A percentile compares a stretch with the other conserved stretches of the same genome.
Evolutionary conservation across 2,113 vertebrate species (phyloP).

Genomic region (Apistogramma diplotaenia): DNA sequence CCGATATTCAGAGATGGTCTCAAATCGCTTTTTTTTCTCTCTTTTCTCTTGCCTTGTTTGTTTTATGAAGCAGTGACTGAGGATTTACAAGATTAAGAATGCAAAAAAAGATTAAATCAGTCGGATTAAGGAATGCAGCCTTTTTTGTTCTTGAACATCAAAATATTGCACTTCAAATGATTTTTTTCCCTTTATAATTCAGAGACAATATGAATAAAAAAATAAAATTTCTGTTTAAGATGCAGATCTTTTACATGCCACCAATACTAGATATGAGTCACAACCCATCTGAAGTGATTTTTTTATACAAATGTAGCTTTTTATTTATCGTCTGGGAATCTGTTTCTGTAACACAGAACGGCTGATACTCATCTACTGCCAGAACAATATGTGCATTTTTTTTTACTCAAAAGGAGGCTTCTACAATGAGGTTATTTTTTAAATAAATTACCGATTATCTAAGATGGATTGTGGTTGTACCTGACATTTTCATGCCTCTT

Average conservation of each 20-base stretch:
- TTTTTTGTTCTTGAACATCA: no score
- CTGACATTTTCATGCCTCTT: slow-evolving; percentile 96
- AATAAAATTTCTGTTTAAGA: neutral
- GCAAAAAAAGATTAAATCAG: neutral
- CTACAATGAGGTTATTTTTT: neutral
- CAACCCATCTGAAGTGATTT: neutral
- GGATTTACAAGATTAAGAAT: neutral
- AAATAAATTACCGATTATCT: neutral
- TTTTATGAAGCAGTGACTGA: neutral
- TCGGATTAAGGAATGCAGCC: no score
- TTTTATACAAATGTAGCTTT: neutral
- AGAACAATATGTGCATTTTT: neutral
- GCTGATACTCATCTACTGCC: neutral
- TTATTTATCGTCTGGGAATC: neutral
- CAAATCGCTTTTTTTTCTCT: neutral
- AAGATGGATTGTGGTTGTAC: slow-evolving; percentile 57
- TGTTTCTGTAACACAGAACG: neutral
- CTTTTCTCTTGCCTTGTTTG: neutral
- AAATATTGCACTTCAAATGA: no score
- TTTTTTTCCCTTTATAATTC: neutral
- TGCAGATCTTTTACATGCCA: neutral
- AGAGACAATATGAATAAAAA: neutral
- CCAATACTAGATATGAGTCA: neutral
- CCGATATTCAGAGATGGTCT: neutral
- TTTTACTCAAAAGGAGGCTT: neutral